Conservation (phyloP, 2,888 invertebrate species). For the Drosophila demipolita region DNA sequence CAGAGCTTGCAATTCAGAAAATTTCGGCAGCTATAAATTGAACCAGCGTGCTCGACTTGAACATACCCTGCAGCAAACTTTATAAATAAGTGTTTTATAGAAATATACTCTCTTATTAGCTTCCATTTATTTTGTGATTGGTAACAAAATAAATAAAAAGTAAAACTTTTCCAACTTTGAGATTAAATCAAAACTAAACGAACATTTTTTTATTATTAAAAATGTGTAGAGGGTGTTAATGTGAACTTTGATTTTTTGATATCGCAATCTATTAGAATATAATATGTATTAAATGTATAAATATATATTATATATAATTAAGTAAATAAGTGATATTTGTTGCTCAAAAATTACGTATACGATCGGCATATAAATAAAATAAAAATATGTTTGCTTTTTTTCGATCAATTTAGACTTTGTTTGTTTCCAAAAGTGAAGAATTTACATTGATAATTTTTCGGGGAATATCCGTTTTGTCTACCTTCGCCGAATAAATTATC, state of each 20-base stretch:
- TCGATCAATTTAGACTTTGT: constrained; percentile 6
- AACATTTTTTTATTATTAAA: not conserved
- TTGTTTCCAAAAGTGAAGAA: constrained; percentile 26
- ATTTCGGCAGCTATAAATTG: constrained; percentile 24
- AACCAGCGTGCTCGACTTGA: not conserved
- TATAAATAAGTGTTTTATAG: too few species aligned
- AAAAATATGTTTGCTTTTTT: constrained; percentile 8
- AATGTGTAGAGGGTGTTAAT: not conserved
- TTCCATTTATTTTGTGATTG: too few species aligned
- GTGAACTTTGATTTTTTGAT: not conserved
- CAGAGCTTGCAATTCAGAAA: constrained; percentile 44
- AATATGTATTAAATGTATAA: not conserved
- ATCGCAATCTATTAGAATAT: not conserved
- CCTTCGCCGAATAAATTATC: constrained; percentile 21
- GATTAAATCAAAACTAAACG: not conserved
- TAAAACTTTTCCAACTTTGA: not conserved
- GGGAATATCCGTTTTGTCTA: constrained; percentile 53
- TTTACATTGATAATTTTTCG: constrained; percentile 55
- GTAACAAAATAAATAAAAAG: not conserved
- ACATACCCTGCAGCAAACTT: constrained; percentile 32
- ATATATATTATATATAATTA: not conserved
- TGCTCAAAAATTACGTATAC: constrained; percentile 38
- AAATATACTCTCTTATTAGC: not conserved
- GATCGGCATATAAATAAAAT: constrained; percentile 2
- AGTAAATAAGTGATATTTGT: not conserved